These are phyloP conservation scores for Marisa cornuarietis DNA, from an alignment of 1,140 invertebrate species.

Conservation along the genomic window DNA sequence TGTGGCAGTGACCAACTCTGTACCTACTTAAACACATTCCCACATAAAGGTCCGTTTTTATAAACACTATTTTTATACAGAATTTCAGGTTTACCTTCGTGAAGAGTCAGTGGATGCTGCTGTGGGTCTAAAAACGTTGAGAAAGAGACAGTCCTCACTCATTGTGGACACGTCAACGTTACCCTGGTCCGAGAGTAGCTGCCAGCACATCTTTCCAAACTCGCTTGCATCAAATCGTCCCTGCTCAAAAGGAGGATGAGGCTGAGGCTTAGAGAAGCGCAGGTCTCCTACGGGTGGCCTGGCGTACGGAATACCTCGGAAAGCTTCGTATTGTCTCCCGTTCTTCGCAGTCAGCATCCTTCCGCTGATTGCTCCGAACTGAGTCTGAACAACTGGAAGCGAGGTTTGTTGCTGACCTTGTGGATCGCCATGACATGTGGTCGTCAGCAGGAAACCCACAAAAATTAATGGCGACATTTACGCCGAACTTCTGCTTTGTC, in stretches of 20 bases:
- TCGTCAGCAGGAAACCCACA: too few species aligned
- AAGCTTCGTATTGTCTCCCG: constrained; percentile 59
- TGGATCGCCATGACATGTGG: too few species aligned
- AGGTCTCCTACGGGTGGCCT: constrained; percentile 73
- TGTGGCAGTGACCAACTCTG: too few species aligned
- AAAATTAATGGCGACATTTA: too few species aligned
- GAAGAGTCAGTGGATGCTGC: too few species aligned
- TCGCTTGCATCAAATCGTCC: neutral
- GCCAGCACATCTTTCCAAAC: neutral
- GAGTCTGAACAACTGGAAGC: too few species aligned
- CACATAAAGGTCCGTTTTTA: too few species aligned
- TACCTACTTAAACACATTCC: too few species aligned
- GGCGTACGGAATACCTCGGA: constrained; percentile 74
- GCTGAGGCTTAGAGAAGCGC: constrained; percentile 67
- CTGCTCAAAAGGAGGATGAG: neutral
- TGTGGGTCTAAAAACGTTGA: constrained; percentile 77
- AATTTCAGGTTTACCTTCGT: too few species aligned
- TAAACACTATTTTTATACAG: too few species aligned
- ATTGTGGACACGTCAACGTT: neutral
- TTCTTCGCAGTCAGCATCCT: neutral
- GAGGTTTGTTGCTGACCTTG: too few species aligned
- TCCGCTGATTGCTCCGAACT: neutral
- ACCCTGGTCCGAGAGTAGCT: neutral
- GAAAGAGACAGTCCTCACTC: constrained; percentile 90
- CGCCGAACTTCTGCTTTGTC: too few species aligned